Evolutionary conservation across 2,113 vertebrate genomes (phyloP).

Genomic region (Phaethon lepturus): DNA sequence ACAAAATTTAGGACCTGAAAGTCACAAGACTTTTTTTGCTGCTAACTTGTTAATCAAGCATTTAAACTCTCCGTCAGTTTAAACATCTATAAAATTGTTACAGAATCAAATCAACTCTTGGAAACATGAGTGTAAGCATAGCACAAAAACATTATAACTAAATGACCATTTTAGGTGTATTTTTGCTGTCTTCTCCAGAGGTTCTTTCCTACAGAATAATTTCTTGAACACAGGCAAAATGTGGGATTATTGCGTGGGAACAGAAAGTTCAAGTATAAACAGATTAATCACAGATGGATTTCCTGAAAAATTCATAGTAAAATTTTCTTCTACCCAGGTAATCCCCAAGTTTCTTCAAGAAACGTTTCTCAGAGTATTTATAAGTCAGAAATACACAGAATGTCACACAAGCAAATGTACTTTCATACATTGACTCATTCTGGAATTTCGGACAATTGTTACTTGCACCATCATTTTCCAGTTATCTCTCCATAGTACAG

Average conservation of each 20-base stretch:
- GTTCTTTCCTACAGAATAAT: neutral
- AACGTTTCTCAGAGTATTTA: neutral
- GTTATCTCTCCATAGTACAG: neutral
- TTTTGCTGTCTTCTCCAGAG: neutral
- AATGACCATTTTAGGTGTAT: neutral
- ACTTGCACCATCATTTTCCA: neutral
- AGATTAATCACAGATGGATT: neutral
- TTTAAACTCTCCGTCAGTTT: neutral
- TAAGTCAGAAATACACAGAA: neutral
- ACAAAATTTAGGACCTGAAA: neutral
- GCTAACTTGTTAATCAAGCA: neutral
- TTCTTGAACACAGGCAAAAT: neutral
- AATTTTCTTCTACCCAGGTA: neutral
- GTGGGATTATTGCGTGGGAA: neutral
- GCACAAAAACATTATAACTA: neutral
- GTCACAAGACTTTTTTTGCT: neutral
- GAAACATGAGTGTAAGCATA: neutral
- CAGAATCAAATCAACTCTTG: neutral
- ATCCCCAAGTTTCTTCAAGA: neutral
- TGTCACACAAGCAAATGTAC: neutral
- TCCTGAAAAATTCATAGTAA: neutral
- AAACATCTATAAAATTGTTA: neutral
- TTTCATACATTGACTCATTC: neutral
- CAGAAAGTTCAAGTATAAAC: neutral
- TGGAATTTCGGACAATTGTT: neutral